Conservation (phyloP, 2,113 vertebrate species). For the Sula dactylatra region DNA sequence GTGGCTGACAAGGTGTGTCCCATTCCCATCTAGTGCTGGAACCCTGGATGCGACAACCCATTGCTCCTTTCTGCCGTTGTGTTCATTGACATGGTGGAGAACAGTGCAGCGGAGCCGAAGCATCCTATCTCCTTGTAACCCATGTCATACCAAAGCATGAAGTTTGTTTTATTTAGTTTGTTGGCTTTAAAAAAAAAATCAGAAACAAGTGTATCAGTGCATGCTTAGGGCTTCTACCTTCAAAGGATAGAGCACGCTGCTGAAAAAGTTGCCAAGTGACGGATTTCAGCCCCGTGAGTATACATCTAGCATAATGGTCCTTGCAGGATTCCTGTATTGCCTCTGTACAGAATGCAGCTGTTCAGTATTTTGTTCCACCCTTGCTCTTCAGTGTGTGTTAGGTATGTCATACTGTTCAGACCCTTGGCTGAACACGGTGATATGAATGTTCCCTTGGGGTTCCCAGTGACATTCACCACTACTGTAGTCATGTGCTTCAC, state of each 20-base stretch:
- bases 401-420: background rate
- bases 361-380: background rate
- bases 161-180: background rate
- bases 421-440: background rate
- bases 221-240: background rate
- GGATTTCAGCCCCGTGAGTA: background rate
- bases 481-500: background rate
- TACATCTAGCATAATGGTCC: background rate
- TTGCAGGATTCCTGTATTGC: background rate
- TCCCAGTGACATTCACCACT: background rate
- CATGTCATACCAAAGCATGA: background rate
- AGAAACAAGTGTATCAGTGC: background rate
- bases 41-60: background rate
- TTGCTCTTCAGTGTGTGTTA: background rate
- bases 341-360: background rate
- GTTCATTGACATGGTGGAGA: accelerated
- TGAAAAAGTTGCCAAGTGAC: background rate
- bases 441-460: background rate
- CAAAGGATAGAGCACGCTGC: background rate
- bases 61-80: background rate
- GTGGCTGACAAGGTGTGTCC: background rate
- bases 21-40: background rate
- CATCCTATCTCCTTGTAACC: background rate
- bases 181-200: background rate
- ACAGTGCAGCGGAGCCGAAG: background rate